Percentiles rank a stretch among this genome's conserved stretches.
phyloP scores from a whole-genome alignment of 2,113 vertebrate species.

The Cavia aperea region DNA sequence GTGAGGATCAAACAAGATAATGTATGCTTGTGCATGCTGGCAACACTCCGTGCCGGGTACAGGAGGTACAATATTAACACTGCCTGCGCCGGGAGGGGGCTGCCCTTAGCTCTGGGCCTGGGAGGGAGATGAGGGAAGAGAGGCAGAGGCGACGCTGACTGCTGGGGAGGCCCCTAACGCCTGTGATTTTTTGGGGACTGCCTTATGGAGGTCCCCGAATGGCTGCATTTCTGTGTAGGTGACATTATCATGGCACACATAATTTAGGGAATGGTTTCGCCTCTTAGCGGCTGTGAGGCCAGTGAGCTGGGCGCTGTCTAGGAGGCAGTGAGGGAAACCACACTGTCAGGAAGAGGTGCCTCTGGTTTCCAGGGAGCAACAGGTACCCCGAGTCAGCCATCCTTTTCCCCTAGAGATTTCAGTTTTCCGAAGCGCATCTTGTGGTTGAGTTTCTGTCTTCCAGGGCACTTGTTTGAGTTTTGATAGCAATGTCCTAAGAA shows the following conservation, averaged over 20 bases:
- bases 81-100: not conserved
- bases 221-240: rapidly evolving
- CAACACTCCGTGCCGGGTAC: not conserved
- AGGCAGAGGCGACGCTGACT: rapidly evolving
- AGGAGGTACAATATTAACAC: not conserved
- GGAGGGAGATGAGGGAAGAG: rapidly evolving
- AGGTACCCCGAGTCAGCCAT: not conserved
- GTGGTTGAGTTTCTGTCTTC: not conserved
- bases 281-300: not conserved
- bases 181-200: rapidly evolving
- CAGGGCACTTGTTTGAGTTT: not conserved
- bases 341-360: not conserved
- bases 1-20: not conserved
- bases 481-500: not conserved
- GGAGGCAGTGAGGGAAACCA: not conserved
- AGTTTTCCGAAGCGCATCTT: not conserved
- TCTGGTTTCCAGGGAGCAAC: not conserved
- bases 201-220: rapidly evolving
- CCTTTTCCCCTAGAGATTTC: not conserved
- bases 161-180: not conserved
- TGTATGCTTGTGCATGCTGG: not conserved
- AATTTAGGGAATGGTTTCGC: not conserved
- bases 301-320: rapidly evolving
- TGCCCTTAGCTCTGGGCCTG: not conserved
- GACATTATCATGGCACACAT: rapidly evolving